These are phyloP conservation scores for Amia ocellicauda DNA, from an alignment of 2,113 vertebrate species.

Conservation along the genomic window DNA sequence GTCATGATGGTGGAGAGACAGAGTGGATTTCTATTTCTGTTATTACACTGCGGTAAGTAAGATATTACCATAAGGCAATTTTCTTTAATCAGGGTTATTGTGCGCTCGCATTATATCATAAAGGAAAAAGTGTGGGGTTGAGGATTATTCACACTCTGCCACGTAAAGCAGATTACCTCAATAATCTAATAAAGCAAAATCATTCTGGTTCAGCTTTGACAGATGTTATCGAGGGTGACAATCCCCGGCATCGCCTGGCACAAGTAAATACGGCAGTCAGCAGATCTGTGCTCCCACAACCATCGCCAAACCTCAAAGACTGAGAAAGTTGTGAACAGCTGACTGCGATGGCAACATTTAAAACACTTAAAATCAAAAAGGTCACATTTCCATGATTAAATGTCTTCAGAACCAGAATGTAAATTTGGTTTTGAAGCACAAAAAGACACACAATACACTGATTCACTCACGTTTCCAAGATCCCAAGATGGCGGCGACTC, in stretches of 20 bases:
- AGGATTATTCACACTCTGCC: conserved; percentile 29
- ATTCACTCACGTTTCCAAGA: no score
- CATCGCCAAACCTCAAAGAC: no score
- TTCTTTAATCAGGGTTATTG: conserved; percentile 28
- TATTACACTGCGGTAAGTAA: conserved; percentile 28
- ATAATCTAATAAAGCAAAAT: conserved; percentile 35
- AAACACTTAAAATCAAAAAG: background rate
- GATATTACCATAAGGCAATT: conserved; percentile 22
- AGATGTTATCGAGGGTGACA: conserved; percentile 19
- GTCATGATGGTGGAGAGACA: conserved; percentile 16
- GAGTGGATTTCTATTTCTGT: conserved; percentile 21
- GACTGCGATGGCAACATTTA: background rate
- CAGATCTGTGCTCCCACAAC: no score
- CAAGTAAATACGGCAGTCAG: no score
- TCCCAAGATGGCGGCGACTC: no score
- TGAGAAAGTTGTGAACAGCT: background rate
- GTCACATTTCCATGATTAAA: conserved; percentile 4
- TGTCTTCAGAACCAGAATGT: no score
- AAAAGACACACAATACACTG: no score
- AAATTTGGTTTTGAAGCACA: no score
- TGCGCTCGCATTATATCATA: conserved; percentile 8
- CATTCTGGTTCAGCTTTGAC: conserved; percentile 2
- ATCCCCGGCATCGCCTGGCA: no score
- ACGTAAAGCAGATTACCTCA: conserved; percentile 37
- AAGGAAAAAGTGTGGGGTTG: conserved; percentile 23